Percentiles rank a stretch among this genome's conserved stretches.
These are phyloP conservation scores for Drosophila mimica DNA, from an alignment of 2,888 invertebrate species.

Conservation along the genomic window DNA sequence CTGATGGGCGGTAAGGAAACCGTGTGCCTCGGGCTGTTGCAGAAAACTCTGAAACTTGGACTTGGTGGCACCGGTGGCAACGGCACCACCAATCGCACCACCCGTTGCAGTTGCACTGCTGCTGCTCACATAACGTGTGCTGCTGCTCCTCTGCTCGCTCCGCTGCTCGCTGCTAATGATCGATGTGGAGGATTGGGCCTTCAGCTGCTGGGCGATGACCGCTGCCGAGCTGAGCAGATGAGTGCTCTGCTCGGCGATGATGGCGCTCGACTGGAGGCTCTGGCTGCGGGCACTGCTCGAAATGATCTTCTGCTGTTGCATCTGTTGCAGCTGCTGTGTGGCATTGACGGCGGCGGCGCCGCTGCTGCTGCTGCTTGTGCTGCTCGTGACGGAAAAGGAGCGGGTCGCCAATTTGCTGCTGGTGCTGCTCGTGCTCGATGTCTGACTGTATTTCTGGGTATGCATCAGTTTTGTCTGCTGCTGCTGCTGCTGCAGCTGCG, in stretches of 20 bases:
- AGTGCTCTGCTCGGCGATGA: constrained; percentile 74
- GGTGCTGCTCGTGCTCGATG: constrained; percentile 55
- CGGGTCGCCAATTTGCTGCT: constrained; percentile 74
- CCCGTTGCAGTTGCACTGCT: constrained; percentile 14
- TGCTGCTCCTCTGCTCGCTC: constrained; percentile 77
- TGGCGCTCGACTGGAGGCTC: constrained; percentile 82
- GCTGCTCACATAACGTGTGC: constrained; percentile 72
- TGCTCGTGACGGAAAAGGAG: constrained; percentile 68
- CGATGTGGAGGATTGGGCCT: constrained; percentile 84
- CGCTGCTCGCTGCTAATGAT: constrained; percentile 82
- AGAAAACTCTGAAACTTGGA: constrained; percentile 85
- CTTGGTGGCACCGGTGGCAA: constrained; percentile 49
- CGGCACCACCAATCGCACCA: background rate
- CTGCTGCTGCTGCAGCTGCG: constrained; percentile 17
- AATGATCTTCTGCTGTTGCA: constrained; percentile 75
- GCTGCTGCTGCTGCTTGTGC: constrained; percentile 60
- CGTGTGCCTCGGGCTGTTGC: constrained; percentile 83
- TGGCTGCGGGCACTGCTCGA: constrained; percentile 82
- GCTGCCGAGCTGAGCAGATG: constrained; percentile 56
- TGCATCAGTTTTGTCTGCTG: constrained; percentile 54
- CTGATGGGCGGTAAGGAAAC: constrained; percentile 84
- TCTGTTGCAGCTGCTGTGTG: constrained; percentile 22
- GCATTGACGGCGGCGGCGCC: constrained; percentile 26
- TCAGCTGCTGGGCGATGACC: constrained; percentile 85
- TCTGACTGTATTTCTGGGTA: constrained; percentile 63